Conservation (phyloP, 1,140 invertebrate genomes). For the Psix sp. region DNA sequence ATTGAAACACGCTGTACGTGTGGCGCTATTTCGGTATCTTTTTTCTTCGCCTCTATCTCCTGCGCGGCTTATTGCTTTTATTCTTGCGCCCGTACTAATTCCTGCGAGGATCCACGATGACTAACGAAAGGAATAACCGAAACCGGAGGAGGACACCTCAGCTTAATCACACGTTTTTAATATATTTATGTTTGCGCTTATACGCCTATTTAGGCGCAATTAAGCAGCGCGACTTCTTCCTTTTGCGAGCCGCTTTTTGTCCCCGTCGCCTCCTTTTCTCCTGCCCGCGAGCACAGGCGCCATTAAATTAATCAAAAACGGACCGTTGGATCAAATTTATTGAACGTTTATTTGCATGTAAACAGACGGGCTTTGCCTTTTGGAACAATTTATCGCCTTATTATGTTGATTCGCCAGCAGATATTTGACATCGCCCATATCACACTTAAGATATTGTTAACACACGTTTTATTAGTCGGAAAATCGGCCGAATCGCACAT, state of each 20-base stretch:
- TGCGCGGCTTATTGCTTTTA: conserved; percentile 65
- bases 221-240: conserved; percentile 15
- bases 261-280: too few species aligned
- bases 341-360: too few species aligned
- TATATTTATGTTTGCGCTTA: conserved; percentile 49
- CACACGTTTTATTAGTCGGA: too few species aligned
- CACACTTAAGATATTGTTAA: too few species aligned
- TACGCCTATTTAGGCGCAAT: conserved; percentile 32
- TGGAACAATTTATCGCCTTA: conserved; percentile 17
- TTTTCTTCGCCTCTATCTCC: conserved; percentile 57
- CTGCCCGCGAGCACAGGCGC: too few species aligned
- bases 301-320: too few species aligned
- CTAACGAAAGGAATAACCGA: conserved; percentile 44
- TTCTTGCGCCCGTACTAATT: conserved; percentile 75
- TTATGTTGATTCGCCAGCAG: conserved; percentile 22
- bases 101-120: conserved; percentile 63
- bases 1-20: conserved; percentile 69
- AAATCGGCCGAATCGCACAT: too few species aligned
- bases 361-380: background rate
- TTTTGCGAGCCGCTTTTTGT: conserved; percentile 1
- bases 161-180: conserved; percentile 58
- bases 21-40: conserved; percentile 66
- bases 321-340: too few species aligned
- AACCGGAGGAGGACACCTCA: conserved; percentile 39
- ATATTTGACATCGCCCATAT: conserved; percentile 21